Evolutionary conservation across 2,113 vertebrate species (phyloP).

Genomic region (Crotalus viridis): DNA sequence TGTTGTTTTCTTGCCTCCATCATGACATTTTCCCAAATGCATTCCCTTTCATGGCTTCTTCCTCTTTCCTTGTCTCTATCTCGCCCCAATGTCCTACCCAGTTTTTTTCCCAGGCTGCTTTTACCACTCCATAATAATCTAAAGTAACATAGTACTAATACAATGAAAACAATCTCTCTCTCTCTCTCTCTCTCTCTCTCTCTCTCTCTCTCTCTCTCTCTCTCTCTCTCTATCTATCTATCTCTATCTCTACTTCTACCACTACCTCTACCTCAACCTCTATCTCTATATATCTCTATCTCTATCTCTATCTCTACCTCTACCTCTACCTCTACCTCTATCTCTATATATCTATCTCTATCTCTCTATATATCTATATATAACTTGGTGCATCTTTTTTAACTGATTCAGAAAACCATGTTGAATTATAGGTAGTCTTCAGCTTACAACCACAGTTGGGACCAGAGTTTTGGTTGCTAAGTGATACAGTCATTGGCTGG

Average conservation of each 20-base stretch:
- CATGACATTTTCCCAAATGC: not conserved
- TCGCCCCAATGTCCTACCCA: not conserved
- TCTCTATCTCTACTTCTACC: no score
- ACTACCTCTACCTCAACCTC: no score
- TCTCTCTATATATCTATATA: no score
- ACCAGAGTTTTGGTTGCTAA: not conserved
- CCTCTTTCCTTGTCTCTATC: not conserved
- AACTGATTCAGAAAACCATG: not conserved
- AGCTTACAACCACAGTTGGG: not conserved
- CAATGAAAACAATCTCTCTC: no score
- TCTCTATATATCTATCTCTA: no score
- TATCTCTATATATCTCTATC: no score
- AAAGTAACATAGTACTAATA: no score
- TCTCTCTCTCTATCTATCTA: no score
- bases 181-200: no score
- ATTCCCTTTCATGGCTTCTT: not conserved
- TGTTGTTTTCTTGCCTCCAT: not conserved
- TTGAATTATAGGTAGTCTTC: not conserved
- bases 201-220: no score
- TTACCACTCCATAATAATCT: not conserved
- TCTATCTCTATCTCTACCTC: no score
- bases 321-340: no score
- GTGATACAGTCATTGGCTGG: not conserved
- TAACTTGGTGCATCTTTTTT: not conserved
- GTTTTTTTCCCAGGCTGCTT: not conserved